phyloP scores from a whole-genome alignment of 2,113 vertebrate species.

The Rattus rattus region DNA sequence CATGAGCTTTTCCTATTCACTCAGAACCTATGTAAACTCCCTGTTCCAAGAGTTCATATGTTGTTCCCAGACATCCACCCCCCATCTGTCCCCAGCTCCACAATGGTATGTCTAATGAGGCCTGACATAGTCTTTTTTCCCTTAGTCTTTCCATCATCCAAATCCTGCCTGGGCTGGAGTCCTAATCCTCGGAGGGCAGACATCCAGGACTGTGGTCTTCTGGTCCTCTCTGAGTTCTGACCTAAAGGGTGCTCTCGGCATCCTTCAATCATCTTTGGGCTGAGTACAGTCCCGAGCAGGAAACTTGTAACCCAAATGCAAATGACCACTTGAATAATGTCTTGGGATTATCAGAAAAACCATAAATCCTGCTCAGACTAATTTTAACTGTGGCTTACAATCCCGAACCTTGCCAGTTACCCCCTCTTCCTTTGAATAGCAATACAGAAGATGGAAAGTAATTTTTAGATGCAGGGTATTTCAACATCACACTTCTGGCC shows the following conservation, averaged over 20 bases:
- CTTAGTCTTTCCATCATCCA: not conserved
- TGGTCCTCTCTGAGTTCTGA: not conserved
- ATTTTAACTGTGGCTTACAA: slow-evolving; percentile 52
- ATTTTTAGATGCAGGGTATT: slow-evolving; percentile 53
- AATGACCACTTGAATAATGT: not conserved
- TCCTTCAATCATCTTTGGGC: not conserved
- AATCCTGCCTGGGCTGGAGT: not conserved
- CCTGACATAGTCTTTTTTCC: slow-evolving; percentile 22
- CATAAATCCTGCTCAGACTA: slow-evolving; percentile 49
- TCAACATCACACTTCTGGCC: slow-evolving; percentile 49
- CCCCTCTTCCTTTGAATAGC: slow-evolving; percentile 36
- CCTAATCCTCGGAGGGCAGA: slow-evolving; percentile 25
- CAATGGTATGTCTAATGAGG: not conserved
- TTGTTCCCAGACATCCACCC: not conserved
- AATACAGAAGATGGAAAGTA: not conserved
- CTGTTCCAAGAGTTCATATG: not conserved
- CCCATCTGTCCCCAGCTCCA: not conserved
- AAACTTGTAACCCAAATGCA: not conserved
- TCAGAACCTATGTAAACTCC: not conserved
- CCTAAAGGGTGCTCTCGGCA: not conserved
- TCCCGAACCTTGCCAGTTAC: not conserved
- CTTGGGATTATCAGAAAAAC: slow-evolving; percentile 9
- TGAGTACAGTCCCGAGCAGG: not conserved
- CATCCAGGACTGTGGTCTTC: not conserved
- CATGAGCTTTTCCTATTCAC: not conserved